Evolutionary conservation across 1,140 invertebrate species (phyloP).

Genomic region (Contarinia nasturtii): DNA sequence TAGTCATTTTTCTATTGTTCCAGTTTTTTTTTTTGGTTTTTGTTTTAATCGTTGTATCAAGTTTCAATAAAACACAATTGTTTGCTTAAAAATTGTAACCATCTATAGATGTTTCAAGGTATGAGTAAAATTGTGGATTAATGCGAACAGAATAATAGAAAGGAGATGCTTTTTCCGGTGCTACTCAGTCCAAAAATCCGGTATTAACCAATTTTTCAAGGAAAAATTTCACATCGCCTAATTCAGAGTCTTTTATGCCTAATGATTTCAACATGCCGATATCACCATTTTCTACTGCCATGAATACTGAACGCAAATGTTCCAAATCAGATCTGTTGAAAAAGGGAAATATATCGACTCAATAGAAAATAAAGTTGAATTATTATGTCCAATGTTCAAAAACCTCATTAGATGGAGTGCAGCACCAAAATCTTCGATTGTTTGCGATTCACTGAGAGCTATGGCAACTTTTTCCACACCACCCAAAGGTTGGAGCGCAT

Average conservation of each 20-base stretch:
- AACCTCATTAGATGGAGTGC: slow-evolving; percentile 24
- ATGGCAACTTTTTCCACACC: slow-evolving; percentile 89
- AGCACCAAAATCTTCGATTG: slow-evolving; percentile 49
- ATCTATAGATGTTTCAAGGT: slow-evolving; percentile 23
- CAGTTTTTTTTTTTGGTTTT: too few species aligned
- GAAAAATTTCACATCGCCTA: slow-evolving; percentile 95
- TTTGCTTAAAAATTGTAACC: slow-evolving; percentile 1
- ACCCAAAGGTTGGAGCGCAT: slow-evolving; percentile 72
- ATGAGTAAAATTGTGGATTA: slow-evolving; percentile 38
- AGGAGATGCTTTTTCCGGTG: slow-evolving; percentile 41
- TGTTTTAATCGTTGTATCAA: too few species aligned
- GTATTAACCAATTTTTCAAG: slow-evolving; percentile 91
- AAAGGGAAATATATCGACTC: slow-evolving; percentile 65
- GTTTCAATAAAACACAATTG: too few species aligned
- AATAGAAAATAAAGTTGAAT: slow-evolving; percentile 33
- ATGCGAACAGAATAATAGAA: slow-evolving; percentile 38
- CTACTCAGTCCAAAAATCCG: slow-evolving; percentile 84
- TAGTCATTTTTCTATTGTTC: too few species aligned
- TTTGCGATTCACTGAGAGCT: slow-evolving; percentile 85
- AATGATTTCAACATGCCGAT: slow-evolving; percentile 82
- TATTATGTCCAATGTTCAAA: slow-evolving; percentile 2
- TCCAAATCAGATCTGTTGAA: slow-evolving; percentile 64
- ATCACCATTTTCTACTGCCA: slow-evolving; percentile 91
- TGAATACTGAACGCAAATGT: slow-evolving; percentile 82
- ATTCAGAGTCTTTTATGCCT: slow-evolving; percentile 86